phyloP scores from a whole-genome alignment of 1,140 invertebrate genomes.

The Halyomorpha halys region DNA sequence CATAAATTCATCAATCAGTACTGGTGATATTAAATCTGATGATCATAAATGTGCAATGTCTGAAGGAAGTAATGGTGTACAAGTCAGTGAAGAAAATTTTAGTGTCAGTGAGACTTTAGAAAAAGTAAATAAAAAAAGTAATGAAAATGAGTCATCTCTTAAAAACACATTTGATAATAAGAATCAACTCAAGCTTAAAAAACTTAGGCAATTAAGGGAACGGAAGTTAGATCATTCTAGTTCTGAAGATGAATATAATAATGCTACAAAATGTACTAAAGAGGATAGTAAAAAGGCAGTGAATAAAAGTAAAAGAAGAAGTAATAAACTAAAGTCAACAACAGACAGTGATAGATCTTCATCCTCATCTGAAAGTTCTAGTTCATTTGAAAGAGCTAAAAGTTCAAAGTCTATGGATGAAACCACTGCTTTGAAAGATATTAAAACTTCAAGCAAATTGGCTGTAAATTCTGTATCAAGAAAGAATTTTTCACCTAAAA shows the following conservation, averaged over 20 bases:
- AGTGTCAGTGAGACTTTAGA: too few relatives aligned
- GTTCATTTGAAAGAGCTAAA: not conserved
- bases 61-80: too few relatives aligned
- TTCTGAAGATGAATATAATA: not conserved
- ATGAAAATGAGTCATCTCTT: too few relatives aligned
- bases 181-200: constrained; percentile 21
- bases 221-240: not conserved
- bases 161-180: not conserved
- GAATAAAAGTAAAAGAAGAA: not conserved
- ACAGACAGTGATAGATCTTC: constrained; percentile 1
- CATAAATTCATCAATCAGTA: too few relatives aligned
- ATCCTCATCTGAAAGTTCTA: constrained; percentile 1
- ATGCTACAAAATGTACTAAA: not conserved
- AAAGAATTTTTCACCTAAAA: too few relatives aligned
- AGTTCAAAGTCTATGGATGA: not conserved
- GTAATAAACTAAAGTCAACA: not conserved
- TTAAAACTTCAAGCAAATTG: too few relatives aligned
- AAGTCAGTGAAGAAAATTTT: too few relatives aligned
- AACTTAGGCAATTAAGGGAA: constrained; percentile 30
- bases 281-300: not conserved
- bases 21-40: too few relatives aligned
- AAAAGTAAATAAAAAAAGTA: too few relatives aligned
- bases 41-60: too few relatives aligned
- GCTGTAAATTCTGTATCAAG: too few relatives aligned
- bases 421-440: too few relatives aligned